A percentile compares a stretch with the other conserved stretches of the same genome.
These are phyloP conservation scores for Bergia puertoricense DNA, from an alignment of 92 coral and sea anemone genomes.

Conservation along the genomic window DNA sequence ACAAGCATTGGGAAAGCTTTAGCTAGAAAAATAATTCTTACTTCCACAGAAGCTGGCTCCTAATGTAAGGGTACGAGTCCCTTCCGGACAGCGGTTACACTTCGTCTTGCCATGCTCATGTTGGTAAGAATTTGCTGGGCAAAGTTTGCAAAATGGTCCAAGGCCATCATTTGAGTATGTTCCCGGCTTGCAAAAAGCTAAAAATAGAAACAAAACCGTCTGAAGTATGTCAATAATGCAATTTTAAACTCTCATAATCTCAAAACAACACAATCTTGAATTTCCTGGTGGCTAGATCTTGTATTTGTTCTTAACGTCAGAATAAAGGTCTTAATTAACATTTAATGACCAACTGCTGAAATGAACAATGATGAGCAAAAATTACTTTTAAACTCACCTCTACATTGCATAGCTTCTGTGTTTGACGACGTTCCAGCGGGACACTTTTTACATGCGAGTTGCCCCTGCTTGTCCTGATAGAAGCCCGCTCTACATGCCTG, in stretches of 20 bases:
- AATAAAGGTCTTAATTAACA: too few relatives aligned
- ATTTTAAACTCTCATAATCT: too few relatives aligned
- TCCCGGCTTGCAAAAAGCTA: slow-evolving; percentile 61
- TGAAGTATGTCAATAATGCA: too few relatives aligned
- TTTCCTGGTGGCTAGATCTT: too few relatives aligned
- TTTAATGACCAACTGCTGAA: too few relatives aligned
- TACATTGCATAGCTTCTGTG: slow-evolving; percentile 41
- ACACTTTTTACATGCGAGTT: slow-evolving; percentile 49
- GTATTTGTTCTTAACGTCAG: too few relatives aligned
- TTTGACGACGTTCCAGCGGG: slow-evolving; percentile 57
- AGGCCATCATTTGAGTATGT: slow-evolving; percentile 66
- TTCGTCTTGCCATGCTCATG: slow-evolving; percentile 52
- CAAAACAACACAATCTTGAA: too few relatives aligned
- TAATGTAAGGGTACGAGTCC: slow-evolving; percentile 53
- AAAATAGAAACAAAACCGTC: background rate
- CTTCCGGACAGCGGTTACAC: slow-evolving; percentile 56
- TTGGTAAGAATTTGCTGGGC: slow-evolving; percentile 68
- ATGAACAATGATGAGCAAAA: too few relatives aligned
- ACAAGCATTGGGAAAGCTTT: too few relatives aligned
- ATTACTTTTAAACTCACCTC: slow-evolving; percentile 22
- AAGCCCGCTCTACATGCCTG: slow-evolving; percentile 45
- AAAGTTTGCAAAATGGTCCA: slow-evolving; percentile 65
- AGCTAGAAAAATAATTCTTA: slow-evolving; percentile 6
- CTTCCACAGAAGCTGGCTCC: slow-evolving; percentile 68
- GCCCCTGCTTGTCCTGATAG: slow-evolving; percentile 57